Percentiles rank a stretch among this genome's conserved stretches.
These are phyloP conservation scores for Girardia tigrina DNA, from an alignment of 2,888 invertebrate genomes.

Conservation along the genomic window DNA sequence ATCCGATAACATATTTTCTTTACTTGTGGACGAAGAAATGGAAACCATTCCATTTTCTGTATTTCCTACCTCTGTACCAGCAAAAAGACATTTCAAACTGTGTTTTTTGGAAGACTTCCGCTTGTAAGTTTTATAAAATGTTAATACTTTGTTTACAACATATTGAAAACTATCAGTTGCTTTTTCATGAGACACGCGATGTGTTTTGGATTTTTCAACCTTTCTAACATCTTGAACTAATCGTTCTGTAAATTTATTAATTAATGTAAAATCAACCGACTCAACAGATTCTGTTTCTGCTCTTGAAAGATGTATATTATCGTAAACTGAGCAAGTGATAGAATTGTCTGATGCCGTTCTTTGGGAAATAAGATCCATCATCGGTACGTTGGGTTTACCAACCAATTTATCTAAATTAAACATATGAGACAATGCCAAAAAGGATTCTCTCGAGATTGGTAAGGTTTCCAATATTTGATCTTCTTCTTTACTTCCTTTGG, in stretches of 20 bases:
- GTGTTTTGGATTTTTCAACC: not conserved
- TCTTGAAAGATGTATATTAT: not conserved
- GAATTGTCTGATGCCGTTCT: not conserved
- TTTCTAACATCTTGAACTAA: not conserved
- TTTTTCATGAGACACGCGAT: no score
- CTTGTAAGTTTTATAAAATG: not conserved
- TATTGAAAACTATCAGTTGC: not conserved
- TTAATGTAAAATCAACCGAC: not conserved
- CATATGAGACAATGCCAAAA: conserved; percentile 8
- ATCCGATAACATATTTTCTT: no score
- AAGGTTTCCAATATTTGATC: not conserved
- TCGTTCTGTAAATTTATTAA: not conserved
- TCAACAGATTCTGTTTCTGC: not conserved
- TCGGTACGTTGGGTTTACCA: conserved; percentile 3
- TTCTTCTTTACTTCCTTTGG: not conserved
- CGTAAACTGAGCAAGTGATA: not conserved
- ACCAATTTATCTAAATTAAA: conserved; percentile 9
- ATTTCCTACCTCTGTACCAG: no score
- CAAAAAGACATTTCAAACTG: no score
- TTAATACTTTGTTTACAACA: not conserved
- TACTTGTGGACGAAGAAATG: no score
- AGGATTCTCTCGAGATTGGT: not conserved
- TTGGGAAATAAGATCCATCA: not conserved
- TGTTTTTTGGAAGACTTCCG: no score
- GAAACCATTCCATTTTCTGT: no score